Conservation (phyloP, 2,797 vertebrate species). For the Parauchenoglanis punctatus region DNA sequence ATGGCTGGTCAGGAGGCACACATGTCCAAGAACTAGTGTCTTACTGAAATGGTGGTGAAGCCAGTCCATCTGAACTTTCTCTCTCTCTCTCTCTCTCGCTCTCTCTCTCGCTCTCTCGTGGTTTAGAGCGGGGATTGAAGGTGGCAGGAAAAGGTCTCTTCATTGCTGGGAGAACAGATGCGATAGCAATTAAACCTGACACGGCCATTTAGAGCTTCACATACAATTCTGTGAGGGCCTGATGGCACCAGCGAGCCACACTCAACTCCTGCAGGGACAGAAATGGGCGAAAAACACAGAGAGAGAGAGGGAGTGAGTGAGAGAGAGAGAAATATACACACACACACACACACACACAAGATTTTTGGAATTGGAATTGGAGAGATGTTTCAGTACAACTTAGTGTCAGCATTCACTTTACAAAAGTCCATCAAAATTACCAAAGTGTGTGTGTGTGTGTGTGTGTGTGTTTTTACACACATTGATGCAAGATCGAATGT, state of each 20-base stretch:
- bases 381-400: conserved; percentile 23
- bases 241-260: conserved; percentile 10
- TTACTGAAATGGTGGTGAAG: background rate
- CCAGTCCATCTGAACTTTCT: conserved; percentile 11
- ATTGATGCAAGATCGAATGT: background rate
- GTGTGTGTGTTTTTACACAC: conserved; percentile 29
- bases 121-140: conserved; percentile 55
- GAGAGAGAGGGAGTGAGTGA: background rate
- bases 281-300: background rate
- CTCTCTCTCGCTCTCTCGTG: conserved; percentile 3
- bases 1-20: background rate
- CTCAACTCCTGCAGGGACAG: conserved; percentile 3
- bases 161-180: conserved; percentile 34
- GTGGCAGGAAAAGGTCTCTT: conserved; percentile 56
- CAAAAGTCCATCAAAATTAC: background rate
- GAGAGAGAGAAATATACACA: background rate
- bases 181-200: conserved; percentile 59
- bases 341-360: background rate
- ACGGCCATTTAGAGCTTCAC: conserved; percentile 51
- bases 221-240: conserved; percentile 34
- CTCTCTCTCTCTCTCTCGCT: background rate
- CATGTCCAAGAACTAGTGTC: background rate
- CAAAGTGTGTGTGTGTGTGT: conserved; percentile 60
- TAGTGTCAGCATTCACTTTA: background rate
- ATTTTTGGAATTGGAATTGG: background rate